Conservation (phyloP, 2,113 vertebrate genomes). For the Ctenodactylus gundi region DNA sequence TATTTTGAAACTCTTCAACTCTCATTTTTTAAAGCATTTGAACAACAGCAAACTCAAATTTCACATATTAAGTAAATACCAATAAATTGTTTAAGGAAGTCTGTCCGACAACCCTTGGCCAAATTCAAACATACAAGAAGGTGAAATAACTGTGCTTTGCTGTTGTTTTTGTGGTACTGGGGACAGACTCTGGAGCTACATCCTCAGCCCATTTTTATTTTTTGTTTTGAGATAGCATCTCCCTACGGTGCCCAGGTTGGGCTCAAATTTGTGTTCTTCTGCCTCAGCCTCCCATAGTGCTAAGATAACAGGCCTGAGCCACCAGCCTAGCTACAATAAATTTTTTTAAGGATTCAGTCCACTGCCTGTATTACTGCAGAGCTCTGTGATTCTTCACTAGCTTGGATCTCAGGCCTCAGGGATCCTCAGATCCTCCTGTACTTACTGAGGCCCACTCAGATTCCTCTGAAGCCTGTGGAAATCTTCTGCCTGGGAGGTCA, state of each 20-base stretch:
- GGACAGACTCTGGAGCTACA: too few relatives aligned
- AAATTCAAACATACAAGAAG: slow-evolving; percentile 15
- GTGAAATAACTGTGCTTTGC: not conserved
- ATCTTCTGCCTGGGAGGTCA: too few relatives aligned
- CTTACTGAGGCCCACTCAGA: not conserved
- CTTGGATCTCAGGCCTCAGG: not conserved
- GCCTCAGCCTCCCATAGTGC: too few relatives aligned
- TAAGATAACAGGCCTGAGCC: too few relatives aligned
- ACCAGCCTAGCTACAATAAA: too few relatives aligned
- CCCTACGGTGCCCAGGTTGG: too few relatives aligned
- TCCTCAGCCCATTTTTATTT: too few relatives aligned
- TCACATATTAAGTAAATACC: not conserved
- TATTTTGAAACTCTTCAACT: not conserved
- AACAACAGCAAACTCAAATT: slow-evolving; percentile 30
- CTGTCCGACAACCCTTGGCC: not conserved
- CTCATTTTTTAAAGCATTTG: slow-evolving; percentile 46
- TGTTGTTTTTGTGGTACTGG: too few relatives aligned
- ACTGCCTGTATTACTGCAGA: not conserved
- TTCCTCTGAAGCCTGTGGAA: not conserved
- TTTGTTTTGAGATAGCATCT: too few relatives aligned
- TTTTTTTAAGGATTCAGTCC: not conserved
- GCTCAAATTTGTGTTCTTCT: too few relatives aligned
- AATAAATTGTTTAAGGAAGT: not conserved
- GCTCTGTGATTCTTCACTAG: not conserved
- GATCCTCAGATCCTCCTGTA: not conserved